Base-by-base conservation (phyloP, 1,140 invertebrate genomes). In the Drosophila prosaltans region DNA sequence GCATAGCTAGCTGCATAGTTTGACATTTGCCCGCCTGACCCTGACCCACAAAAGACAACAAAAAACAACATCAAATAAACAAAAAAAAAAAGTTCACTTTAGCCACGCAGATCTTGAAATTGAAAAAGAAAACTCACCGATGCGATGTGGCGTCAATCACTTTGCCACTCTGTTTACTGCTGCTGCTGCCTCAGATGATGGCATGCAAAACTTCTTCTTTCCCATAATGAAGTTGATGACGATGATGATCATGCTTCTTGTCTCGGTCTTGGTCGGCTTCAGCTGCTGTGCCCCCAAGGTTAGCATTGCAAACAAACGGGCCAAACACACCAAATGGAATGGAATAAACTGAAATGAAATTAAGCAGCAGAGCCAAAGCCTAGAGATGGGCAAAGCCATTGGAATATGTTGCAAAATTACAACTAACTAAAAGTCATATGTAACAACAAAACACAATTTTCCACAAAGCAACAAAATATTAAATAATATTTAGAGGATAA, bases 1-100 rank as follows among this genome's bases (percentile, higher is more conserved):
- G 69, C 68, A 36, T 74, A 55, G 70, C 21, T 28, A 57, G 54
- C 75, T 66, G 74, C 30, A 69, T 76, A 68, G 67, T 55, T 76
- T 88, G 83, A 88, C 83, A 86, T 86, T 86, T 88, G 83, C 65
- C 70, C 67, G 74, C 63, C 80, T 88, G 84, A 88, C 83, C 83
- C 83, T 89, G 83, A 88, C 83, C 84, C 84, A 88, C 80, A 88
- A 85, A 84, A 64, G 74, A 59, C 65, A 55, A 58, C 61, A 55
- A 74, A 78, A 78, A 67, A 72, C 65, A 79, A 79, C 79, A 16
- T 16, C 16, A 16, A 16, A 16, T 16, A 16, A 16, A 16, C 16
- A 16, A 16, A 16, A 16, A 16, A 66, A 63, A 59, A 69, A 75
- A 75, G 69, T 76, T 72, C 69, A 65, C 73, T 73, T 69, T 60